Percentiles rank a stretch among this genome's conserved stretches.
Conservation (phyloP, 2,888 invertebrate genomes). For the Hirtodrosophila histrioides region DNA sequence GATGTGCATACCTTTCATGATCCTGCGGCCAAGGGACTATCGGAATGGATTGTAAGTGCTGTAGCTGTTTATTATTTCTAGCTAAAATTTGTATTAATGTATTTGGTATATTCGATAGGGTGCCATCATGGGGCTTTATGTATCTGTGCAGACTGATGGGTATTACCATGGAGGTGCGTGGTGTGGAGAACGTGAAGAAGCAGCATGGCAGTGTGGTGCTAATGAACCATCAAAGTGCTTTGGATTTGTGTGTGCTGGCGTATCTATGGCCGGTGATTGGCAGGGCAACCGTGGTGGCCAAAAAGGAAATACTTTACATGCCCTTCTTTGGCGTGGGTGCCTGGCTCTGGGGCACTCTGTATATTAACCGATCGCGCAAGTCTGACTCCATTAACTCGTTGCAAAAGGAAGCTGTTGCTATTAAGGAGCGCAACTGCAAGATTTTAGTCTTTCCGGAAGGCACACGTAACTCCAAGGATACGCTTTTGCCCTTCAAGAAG, state of each 20-base stretch:
- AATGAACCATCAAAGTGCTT: constrained; percentile 94
- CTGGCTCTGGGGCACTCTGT: constrained; percentile 95
- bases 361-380: constrained; percentile 91
- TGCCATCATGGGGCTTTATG: constrained; percentile 88
- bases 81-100: background rate
- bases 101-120: constrained; percentile 83
- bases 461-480: constrained; percentile 91
- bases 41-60: constrained; percentile 91
- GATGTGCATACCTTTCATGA: constrained; percentile 90
- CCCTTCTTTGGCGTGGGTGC: constrained; percentile 93
- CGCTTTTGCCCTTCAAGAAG: constrained; percentile 95
- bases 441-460: constrained; percentile 97
- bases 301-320: constrained; percentile 92
- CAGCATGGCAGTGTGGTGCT: constrained; percentile 91
- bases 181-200: constrained; percentile 90
- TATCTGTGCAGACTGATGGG: constrained; percentile 86
- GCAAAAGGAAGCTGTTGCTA: constrained; percentile 89
- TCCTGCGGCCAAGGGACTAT: constrained; percentile 89
- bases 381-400: constrained; percentile 89
- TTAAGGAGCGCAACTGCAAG: constrained; percentile 88
- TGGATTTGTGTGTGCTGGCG: constrained; percentile 89
- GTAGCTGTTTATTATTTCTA: background rate
- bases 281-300: constrained; percentile 92
- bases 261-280: constrained; percentile 89
- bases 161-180: constrained; percentile 89